Base-by-base conservation (phyloP, 2,797 vertebrate genomes). In the Pterois miles region DNA sequence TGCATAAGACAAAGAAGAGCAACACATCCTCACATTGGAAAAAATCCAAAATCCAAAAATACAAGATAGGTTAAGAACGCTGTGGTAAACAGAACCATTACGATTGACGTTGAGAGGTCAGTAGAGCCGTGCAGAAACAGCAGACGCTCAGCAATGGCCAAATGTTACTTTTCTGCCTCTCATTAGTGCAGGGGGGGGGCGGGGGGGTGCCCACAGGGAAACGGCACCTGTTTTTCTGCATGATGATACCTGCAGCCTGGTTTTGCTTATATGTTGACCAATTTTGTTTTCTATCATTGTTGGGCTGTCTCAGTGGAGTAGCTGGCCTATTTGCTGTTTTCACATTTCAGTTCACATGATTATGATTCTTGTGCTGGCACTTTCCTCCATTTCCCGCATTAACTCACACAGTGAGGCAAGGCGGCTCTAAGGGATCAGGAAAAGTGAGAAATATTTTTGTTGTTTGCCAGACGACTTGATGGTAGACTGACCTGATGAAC, bases 291-390 rank as follows among this genome's bases (percentile, higher is more conserved):
- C 46, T 64, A 60, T 82, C n/a, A 0, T 66, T 38, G 25, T 46
- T 46, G 12, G 14, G 33, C n/a, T 12, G 25, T 80, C 78, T 84
- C 58, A 27, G 40, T 31, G 75, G 71, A 64, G 31, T 2, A n/a
- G 65, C 57, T 79, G 65, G 22, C 74, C 73, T 64, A 62, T 88
- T 88, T 86, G 27, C 69, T 85, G 77, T 22, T 71, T 53, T 20
- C 52, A 67, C 54, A 68, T 84, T 82, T 82, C 50, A 80, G 18
- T 71, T 77, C 69, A 82, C 77, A 71, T 66, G 54, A 82, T 82
- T 87, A 40, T 54, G 23, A 73, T 82, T 78, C 53, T 66, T 65
- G 33, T 75, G 60, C 29, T 23, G 25, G 23, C 31, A 71, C 36
- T 74, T 81, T 54, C 70, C 46, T 79, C 27, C 60, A 64, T 56